A percentile compares a stretch with the other conserved stretches of the same genome.
phyloP scores from a whole-genome alignment of 2,113 vertebrate species.

The Motacilla tschutschensis region DNA sequence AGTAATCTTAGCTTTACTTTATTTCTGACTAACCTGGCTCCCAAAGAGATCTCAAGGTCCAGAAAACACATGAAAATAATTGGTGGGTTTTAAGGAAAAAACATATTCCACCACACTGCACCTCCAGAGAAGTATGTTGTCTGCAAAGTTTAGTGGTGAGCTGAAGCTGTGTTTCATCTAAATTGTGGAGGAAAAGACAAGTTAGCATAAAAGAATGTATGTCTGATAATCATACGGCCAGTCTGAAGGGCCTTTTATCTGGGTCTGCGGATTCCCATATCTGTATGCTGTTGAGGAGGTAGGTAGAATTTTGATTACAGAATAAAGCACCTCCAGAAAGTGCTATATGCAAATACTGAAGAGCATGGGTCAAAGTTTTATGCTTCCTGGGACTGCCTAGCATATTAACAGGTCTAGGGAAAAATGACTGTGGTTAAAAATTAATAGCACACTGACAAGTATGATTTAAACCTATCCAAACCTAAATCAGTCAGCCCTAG shows the following conservation, averaged over 20 bases:
- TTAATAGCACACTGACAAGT: slow-evolving; percentile 61
- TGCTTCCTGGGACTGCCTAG: slow-evolving; percentile 52
- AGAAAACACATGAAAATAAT: slow-evolving; percentile 12
- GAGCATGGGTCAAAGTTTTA: slow-evolving; percentile 58
- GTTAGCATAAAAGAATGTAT: neutral
- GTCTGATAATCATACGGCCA: neutral
- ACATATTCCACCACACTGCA: neutral
- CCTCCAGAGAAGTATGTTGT: neutral
- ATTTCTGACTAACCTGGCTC: neutral
- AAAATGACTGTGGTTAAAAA: slow-evolving; percentile 65
- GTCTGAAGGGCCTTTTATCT: neutral
- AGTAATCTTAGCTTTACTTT: neutral
- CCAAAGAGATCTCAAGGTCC: neutral
- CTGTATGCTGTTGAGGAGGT: slow-evolving; percentile 1
- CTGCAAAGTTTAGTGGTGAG: neutral
- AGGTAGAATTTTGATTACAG: slow-evolving; percentile 44
- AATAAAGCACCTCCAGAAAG: slow-evolving; percentile 34
- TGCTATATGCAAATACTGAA: slow-evolving; percentile 45
- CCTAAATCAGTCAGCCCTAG: slow-evolving; percentile 42
- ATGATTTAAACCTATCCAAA: slow-evolving; percentile 67
- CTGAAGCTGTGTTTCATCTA: slow-evolving; percentile 2
- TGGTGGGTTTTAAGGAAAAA: neutral
- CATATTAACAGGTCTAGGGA: slow-evolving; percentile 55
- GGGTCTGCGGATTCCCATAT: neutral
- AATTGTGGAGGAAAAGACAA: slow-evolving; percentile 1